A percentile compares a stretch with the other conserved stretches of the same genome.
Evolutionary conservation across 1,140 invertebrate species (phyloP).

Genomic region (Lithobius niger): DNA sequence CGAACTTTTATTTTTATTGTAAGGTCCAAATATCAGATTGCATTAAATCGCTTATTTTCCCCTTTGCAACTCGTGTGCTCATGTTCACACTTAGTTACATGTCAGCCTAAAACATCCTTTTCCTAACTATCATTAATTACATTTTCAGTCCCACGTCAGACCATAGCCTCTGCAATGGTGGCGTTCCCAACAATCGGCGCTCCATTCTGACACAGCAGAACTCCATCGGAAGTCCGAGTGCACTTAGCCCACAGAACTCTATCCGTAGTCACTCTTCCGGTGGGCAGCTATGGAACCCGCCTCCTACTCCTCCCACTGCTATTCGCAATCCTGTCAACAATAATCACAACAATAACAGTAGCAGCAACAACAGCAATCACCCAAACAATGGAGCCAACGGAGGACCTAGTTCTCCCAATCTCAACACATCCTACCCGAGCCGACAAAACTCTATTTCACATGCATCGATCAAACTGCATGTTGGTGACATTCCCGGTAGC

Average conservation of each 20-base stretch:
- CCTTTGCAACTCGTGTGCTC: too few relatives aligned
- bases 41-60: too few relatives aligned
- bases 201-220: constrained; percentile 33
- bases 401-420: neutral
- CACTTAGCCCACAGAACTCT: constrained; percentile 54
- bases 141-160: constrained; percentile 39
- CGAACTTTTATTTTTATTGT: too few relatives aligned
- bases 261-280: constrained; percentile 31
- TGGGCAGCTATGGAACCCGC: neutral
- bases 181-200: constrained; percentile 36
- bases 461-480: neutral
- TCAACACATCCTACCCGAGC: neutral
- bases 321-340: neutral
- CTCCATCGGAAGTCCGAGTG: constrained; percentile 26
- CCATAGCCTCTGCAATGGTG: constrained; percentile 56
- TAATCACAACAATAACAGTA: neutral
- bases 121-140: constrained; percentile 6
- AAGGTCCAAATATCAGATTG: too few relatives aligned
- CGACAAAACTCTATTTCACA: neutral
- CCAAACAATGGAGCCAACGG: neutral
- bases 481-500: constrained; percentile 18
- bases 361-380: neutral
- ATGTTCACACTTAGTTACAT: neutral
- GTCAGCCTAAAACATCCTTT: constrained; percentile 5
- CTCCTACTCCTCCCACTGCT: neutral